Conservation (phyloP, 2,113 vertebrate genomes). For the Candoia aspera region DNA sequence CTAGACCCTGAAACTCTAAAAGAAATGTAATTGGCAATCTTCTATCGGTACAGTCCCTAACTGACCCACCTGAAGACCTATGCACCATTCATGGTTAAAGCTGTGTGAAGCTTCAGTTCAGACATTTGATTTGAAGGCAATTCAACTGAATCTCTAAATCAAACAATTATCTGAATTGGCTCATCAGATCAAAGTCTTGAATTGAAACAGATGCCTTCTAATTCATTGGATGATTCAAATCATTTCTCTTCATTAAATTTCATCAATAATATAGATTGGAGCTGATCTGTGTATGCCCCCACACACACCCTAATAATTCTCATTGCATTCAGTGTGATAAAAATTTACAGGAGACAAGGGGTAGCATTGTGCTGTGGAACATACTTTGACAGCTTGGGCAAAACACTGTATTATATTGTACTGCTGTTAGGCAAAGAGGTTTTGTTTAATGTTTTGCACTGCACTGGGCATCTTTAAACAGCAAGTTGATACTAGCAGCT, state of each 20-base stretch:
- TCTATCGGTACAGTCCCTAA: not conserved
- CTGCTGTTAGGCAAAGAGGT: not conserved
- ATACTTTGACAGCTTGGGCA: not conserved
- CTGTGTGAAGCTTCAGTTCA: not conserved
- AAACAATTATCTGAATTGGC: not conserved
- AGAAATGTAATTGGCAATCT: not conserved
- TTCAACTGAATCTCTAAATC: not conserved
- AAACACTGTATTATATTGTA: not conserved
- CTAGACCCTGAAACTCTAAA: not conserved
- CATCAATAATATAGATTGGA: not conserved
- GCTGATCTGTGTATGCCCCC: not conserved
- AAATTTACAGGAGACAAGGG: not conserved
- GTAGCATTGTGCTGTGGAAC: not conserved
- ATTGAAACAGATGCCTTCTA: not conserved
- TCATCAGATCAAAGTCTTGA: not conserved
- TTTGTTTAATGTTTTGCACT: not conserved
- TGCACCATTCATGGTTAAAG: not conserved
- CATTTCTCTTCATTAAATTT: not conserved
- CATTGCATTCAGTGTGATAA: not conserved
- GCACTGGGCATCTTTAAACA: not conserved
- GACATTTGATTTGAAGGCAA: not conserved
- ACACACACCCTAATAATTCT: not conserved
- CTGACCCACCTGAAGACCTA: not conserved
- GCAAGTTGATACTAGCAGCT: not conserved
- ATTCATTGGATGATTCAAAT: not conserved